Evolutionary conservation across 2,113 vertebrate species (phyloP), one percentile per base, ranked within the genome.

Genomic region (Limanda limanda): DNA sequence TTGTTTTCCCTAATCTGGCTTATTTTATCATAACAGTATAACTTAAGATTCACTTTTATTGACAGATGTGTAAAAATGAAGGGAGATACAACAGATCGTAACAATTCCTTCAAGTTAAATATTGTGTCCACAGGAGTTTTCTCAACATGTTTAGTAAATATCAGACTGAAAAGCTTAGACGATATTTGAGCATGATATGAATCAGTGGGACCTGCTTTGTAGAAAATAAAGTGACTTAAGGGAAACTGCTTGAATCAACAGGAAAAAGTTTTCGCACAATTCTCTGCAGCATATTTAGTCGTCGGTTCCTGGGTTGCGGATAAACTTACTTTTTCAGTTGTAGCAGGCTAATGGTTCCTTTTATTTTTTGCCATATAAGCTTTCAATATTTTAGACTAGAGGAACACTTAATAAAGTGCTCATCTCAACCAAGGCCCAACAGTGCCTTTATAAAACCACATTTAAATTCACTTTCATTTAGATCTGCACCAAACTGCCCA

Each of bases 121-220:
- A 25, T 8, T 51, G 14, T 61, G 24, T 9, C 24, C 24, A 10
- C 24, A 62, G 5, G 2, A 27, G 9, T 27, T 74, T 9, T 56
- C 18, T n/a, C 61, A 57, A 66, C 15, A 24, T 40, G 25, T 67
- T 5, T 21, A 54, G 23, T 64, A 58, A 37, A 71, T 47, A 27
- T 21, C 54, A 40, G 27, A 40, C 37, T 58, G 35, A 37, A 78
- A 42, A 66, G 45, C 9, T 45, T 55, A 17, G 12, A 59, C 23
- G 2, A 10, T 37, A 13, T 61, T 9, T 61, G 31, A 60, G 8
- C 31, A 20, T 31, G 31, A 13, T 35, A 10, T 59, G 21, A 37
- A 37, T 37, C 9, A 37, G 35, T 11, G 15, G n/a, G 37, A 65
- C 12, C 8, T 63, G 3, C 8, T 73, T 25, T 73, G 54, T 47